Conservation (phyloP, 2,113 vertebrate genomes). For the Xenopus tropicalis region DNA sequence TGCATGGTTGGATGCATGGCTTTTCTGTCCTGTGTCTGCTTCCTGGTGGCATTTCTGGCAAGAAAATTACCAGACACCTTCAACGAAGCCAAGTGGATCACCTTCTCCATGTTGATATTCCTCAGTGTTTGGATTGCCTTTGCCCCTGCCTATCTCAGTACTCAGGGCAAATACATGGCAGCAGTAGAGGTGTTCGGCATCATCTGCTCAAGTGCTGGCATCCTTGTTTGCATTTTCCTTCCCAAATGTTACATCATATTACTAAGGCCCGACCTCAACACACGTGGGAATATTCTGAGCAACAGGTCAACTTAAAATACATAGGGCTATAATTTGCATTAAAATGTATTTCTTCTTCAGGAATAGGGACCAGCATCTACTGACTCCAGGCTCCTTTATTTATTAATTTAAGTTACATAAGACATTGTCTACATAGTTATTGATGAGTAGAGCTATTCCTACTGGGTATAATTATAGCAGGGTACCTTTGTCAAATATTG, state of each 20-base stretch:
- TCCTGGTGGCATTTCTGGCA: slow-evolving; percentile 49
- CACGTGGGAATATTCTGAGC: not conserved
- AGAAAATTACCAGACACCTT: slow-evolving; percentile 57
- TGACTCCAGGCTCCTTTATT: no score
- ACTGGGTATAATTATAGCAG: no score
- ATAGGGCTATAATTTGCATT: no score
- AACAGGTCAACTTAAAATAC: not conserved
- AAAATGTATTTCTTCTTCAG: no score
- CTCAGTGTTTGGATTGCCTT: slow-evolving; percentile 39
- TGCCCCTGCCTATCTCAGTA: slow-evolving; percentile 37
- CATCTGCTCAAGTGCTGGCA: slow-evolving; percentile 23
- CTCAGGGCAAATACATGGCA: slow-evolving; percentile 27
- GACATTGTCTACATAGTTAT: no score
- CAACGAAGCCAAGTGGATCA: slow-evolving; percentile 45
- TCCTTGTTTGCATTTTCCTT: slow-evolving; percentile 32
- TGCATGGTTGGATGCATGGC: slow-evolving; percentile 53
- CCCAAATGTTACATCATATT: slow-evolving; percentile 24
- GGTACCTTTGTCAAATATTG: no score
- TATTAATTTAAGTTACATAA: no score
- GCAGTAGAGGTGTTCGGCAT: slow-evolving; percentile 37
- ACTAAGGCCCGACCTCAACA: slow-evolving; percentile 18
- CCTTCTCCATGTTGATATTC: slow-evolving; percentile 34
- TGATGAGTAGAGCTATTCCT: no score
- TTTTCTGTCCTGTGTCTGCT: slow-evolving; percentile 33
- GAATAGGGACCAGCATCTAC: no score